These are phyloP conservation scores for Emydoidea blandingii DNA, from an alignment of 2,797 vertebrate genomes.

Conservation along the genomic window DNA sequence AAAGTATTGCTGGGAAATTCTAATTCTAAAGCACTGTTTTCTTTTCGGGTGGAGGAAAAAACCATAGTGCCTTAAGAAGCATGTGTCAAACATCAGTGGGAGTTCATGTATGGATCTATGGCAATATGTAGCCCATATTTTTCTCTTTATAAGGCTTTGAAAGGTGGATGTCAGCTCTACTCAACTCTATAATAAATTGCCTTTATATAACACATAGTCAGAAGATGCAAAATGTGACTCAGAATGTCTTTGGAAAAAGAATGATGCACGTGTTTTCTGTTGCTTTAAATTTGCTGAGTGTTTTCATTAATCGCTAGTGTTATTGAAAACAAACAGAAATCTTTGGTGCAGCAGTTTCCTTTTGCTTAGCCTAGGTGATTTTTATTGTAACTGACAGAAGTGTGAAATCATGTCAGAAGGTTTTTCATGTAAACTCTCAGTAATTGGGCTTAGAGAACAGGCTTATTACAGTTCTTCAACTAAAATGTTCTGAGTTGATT, in stretches of 20 bases:
- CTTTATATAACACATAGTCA: background rate
- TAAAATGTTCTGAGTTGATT: accelerated
- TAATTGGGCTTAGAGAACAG: background rate
- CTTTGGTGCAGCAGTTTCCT: background rate
- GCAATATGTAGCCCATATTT: background rate
- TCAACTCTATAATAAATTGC: background rate
- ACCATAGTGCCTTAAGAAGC: background rate
- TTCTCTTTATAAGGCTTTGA: background rate
- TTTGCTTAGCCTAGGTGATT: conserved; percentile 36
- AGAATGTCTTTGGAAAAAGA: background rate
- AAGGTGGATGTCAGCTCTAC: background rate
- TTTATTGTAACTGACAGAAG: conserved; percentile 7
- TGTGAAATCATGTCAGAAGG: background rate
- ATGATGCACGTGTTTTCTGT: background rate
- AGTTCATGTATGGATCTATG: background rate
- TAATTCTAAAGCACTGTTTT: background rate
- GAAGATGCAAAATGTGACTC: background rate
- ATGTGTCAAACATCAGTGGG: background rate
- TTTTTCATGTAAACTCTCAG: background rate
- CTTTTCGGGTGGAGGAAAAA: background rate
- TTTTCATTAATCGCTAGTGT: background rate
- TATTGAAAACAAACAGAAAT: conserved; percentile 19
- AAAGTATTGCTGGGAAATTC: background rate
- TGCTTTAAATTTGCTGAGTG: background rate
- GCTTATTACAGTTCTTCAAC: background rate